These are phyloP conservation scores for Proales similis DNA, from an alignment of 1,140 invertebrate species.

Conservation along the genomic window DNA sequence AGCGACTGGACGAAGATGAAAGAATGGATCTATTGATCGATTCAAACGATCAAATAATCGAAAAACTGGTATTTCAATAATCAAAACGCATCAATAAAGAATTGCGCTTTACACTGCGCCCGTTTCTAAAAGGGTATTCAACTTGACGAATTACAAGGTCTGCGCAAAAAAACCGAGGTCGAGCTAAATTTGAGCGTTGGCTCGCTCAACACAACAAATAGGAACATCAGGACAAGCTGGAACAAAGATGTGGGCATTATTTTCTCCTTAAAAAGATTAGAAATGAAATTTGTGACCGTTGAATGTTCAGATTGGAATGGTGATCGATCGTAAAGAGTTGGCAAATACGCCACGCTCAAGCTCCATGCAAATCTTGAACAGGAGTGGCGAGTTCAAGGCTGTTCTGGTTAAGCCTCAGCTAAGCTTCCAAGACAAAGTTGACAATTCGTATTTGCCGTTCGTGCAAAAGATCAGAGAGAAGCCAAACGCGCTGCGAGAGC, in stretches of 20 bases:
- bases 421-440: constrained; percentile 73
- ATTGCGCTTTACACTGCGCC: constrained; percentile 4
- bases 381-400: constrained; percentile 8
- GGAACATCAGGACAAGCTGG: constrained; percentile 56
- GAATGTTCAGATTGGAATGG: neutral
- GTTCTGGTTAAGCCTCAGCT: constrained; percentile 63
- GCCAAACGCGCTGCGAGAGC: constrained; percentile 74
- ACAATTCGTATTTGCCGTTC: constrained; percentile 70
- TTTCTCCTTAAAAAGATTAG: neutral
- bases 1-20: constrained; percentile 59
- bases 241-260: constrained; percentile 52
- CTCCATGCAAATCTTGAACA: neutral
- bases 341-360: neutral
- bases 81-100: neutral
- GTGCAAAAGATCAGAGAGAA: constrained; percentile 74
- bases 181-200: constrained; percentile 53
- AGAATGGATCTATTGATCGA: constrained; percentile 67
- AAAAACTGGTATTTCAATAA: constrained; percentile 61
- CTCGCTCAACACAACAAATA: constrained; percentile 43
- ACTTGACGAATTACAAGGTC: constrained; percentile 66
- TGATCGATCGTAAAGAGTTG: neutral
- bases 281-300: neutral
- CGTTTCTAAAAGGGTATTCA: constrained; percentile 53
- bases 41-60: constrained; percentile 71
- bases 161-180: constrained; percentile 58